Percentiles rank a stretch among this genome's conserved stretches.
phyloP scores from a whole-genome alignment of 2,888 invertebrate genomes.

The Orthosia cruda region DNA sequence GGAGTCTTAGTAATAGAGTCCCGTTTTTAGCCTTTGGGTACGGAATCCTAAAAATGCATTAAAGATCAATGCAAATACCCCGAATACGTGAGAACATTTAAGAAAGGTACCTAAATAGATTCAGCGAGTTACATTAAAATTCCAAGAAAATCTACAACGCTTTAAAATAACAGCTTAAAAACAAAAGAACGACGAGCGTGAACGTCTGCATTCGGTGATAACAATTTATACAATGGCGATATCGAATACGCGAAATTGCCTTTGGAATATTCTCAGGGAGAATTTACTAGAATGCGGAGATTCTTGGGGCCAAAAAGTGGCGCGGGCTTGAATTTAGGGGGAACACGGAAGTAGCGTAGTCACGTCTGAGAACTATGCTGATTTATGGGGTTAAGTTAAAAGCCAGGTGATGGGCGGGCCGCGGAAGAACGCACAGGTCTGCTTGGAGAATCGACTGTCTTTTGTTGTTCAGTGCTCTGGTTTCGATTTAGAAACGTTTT shows the following conservation, averaged over 20 bases:
- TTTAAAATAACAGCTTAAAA: constrained; percentile 37
- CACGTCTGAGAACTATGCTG: constrained; percentile 65
- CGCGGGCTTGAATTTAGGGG: constrained; percentile 67
- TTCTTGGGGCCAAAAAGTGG: constrained; percentile 63
- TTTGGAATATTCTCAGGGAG: constrained; percentile 46
- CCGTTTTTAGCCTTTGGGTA: too few relatives aligned
- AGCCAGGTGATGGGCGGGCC: constrained; percentile 45
- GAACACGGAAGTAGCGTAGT: constrained; percentile 66
- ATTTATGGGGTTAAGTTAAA: constrained; percentile 70
- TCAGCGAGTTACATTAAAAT: constrained; percentile 50
- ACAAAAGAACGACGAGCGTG: constrained; percentile 36
- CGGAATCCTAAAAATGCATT: not conserved
- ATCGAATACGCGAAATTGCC: constrained; percentile 59
- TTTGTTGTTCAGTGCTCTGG: not conserved
- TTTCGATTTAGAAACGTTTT: not conserved
- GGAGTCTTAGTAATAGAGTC: too few relatives aligned
- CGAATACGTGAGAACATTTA: not conserved
- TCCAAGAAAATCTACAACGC: constrained; percentile 43
- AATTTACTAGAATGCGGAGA: constrained; percentile 48
- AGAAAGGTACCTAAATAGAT: constrained; percentile 8
- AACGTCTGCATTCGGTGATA: constrained; percentile 59
- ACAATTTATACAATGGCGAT: constrained; percentile 63
- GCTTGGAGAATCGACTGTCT: not conserved
- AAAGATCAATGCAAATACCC: constrained; percentile 2
- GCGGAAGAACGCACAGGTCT: not conserved